Evolutionary conservation across 1,140 invertebrate species (phyloP).

Genomic region (Trinorchestia longiramus): DNA sequence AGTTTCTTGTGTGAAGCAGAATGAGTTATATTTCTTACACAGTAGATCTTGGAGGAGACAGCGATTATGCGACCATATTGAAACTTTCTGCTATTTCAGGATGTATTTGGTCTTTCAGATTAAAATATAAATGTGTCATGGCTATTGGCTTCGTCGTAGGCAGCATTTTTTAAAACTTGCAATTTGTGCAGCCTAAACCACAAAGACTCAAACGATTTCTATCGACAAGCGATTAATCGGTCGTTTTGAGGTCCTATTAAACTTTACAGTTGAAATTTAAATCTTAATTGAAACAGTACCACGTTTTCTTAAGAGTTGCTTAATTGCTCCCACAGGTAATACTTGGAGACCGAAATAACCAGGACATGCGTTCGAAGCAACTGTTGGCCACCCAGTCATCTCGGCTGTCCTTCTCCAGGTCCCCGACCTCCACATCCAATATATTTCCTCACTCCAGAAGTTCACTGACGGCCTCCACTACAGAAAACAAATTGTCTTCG

Average conservation of each 20-base stretch:
- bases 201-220: no score
- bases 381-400: not conserved
- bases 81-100: no score
- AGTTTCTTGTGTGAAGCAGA: no score
- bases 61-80: no score
- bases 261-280: not conserved
- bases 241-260: not conserved
- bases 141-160: no score
- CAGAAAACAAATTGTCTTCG: slow-evolving; percentile 43
- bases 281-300: not conserved
- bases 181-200: no score
- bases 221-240: not conserved
- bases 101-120: no score
- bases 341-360: not conserved
- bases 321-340: not conserved
- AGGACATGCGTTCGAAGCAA: not conserved
- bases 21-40: no score
- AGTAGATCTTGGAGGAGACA: no score
- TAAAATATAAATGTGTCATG: no score
- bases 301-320: not conserved
- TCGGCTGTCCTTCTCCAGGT: not conserved
- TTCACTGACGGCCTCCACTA: not conserved
- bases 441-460: slow-evolving; percentile 14
- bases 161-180: no score
- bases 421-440: slow-evolving; percentile 4